A percentile compares a stretch with the other conserved stretches of the same genome.
phyloP scores from a whole-genome alignment of 1,140 invertebrate genomes.

The Pseudobourletiella spinata region DNA sequence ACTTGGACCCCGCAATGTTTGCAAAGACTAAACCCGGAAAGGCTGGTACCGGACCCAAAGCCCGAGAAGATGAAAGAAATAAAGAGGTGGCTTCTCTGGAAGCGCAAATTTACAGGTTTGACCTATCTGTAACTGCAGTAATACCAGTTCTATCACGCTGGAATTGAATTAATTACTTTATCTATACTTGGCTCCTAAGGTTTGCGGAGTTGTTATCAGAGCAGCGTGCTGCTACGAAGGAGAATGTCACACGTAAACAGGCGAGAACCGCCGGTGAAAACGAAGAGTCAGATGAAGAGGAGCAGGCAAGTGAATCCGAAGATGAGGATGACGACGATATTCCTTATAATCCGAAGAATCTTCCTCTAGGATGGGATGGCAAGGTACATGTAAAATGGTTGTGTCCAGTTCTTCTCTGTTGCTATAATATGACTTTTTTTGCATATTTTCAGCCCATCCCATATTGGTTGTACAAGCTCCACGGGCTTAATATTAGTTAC shows the following conservation, averaged over 20 bases:
- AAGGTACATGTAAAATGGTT: conserved; percentile 53
- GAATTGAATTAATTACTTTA: too few relatives aligned
- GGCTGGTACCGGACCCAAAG: conserved; percentile 45
- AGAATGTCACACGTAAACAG: conserved; percentile 97
- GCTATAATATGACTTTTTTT: conserved; percentile 22
- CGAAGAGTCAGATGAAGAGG: conserved; percentile 86
- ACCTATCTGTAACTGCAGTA: neutral
- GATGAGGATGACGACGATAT: conserved; percentile 89
- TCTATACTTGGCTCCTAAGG: too few relatives aligned
- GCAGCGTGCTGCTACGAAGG: conserved; percentile 82
- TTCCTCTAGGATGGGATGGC: conserved; percentile 98
- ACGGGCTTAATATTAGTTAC: conserved; percentile 97
- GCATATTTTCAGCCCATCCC: conserved; percentile 72
- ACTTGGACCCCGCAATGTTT: conserved; percentile 78
- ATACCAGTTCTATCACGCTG: neutral
- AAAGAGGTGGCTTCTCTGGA: conserved; percentile 76
- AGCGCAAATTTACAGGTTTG: conserved; percentile 71
- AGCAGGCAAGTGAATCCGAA: conserved; percentile 70
- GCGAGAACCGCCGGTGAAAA: conserved; percentile 90
- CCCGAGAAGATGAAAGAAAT: conserved; percentile 52
- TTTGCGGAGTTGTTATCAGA: conserved; percentile 70
- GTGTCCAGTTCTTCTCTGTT: conserved; percentile 1
- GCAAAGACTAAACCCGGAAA: conserved; percentile 68
- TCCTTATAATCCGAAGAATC: conserved; percentile 98
- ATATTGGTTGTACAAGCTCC: conserved; percentile 99